Conservation (phyloP, 1,140 invertebrate species). For the Carposina sasakii region DNA sequence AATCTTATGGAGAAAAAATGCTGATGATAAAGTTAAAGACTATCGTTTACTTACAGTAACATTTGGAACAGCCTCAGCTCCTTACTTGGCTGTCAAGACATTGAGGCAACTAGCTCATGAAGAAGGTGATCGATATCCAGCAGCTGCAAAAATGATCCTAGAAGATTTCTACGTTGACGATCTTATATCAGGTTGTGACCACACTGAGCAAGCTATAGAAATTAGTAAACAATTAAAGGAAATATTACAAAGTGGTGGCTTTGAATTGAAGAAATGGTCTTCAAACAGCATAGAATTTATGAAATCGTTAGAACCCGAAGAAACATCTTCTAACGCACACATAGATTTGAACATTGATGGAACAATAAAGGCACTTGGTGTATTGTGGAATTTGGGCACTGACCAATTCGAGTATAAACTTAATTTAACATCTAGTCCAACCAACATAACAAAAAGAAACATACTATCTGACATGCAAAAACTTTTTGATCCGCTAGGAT, state of each 20-base stretch:
- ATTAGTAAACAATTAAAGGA: slow-evolving; percentile 23
- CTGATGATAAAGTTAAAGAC: slow-evolving; percentile 19
- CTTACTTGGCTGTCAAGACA: slow-evolving; percentile 43
- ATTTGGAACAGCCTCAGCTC: slow-evolving; percentile 45
- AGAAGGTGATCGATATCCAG: slow-evolving; percentile 27
- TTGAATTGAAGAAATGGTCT: slow-evolving; percentile 33
- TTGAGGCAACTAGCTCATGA: slow-evolving; percentile 36
- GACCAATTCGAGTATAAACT: slow-evolving; percentile 9
- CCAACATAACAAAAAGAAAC: slow-evolving; percentile 22
- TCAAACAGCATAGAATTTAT: slow-evolving; percentile 15
- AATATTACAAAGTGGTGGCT: slow-evolving; percentile 30
- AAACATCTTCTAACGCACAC: slow-evolving; percentile 21
- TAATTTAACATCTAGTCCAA: neutral
- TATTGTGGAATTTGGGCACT: slow-evolving; percentile 4
- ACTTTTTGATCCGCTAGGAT: slow-evolving; percentile 36
- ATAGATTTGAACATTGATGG: slow-evolving; percentile 6
- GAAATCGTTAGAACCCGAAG: slow-evolving; percentile 10
- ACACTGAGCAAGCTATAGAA: slow-evolving; percentile 23
- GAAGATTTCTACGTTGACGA: slow-evolving; percentile 57
- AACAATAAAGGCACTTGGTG: slow-evolving; percentile 2
- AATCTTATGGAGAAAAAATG: slow-evolving; percentile 49
- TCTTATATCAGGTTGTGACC: slow-evolving; percentile 33
- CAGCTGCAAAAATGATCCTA: slow-evolving; percentile 25
- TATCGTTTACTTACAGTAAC: slow-evolving; percentile 37
- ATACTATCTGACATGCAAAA: slow-evolving; percentile 20